Base-by-base conservation (phyloP, 2,888 invertebrate species). In the Heteromyza rotundicornis region DNA sequence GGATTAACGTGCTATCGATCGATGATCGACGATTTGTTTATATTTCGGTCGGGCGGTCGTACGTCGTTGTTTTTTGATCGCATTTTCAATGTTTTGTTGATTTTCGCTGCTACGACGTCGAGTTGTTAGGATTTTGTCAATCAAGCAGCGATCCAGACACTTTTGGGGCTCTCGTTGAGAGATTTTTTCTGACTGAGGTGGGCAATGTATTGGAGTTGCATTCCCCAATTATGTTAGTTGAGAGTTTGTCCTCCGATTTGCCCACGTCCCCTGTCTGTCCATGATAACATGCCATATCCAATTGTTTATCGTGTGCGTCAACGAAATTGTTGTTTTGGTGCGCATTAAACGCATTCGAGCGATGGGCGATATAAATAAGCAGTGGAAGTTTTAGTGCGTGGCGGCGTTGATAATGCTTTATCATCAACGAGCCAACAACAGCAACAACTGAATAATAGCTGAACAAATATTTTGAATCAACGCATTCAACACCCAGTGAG, bases 401-500 rank as follows among this genome's bases (percentile, higher is more conserved):
- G 27, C 16, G 14, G 27, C 16, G 63, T 59, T 63, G 65, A 67
- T 67, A 64, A 63, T 67, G 64, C 64, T 68, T 67, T 65, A 68
- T 67, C 65, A 67, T 62, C 63, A n/a, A n/a, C n/a, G 27, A 27
- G 27, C 27, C 10, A 27, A 27, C 27, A 58, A 51, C 12, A 44
- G 47, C 27, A 52, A 53, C 14, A 10, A 24, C 8, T 16, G 23
- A 12, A 17, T 24, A 61, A 47, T 64, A 59, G 62, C 66, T 64
- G 64, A 62, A 64, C 59, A 68, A 66, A 68, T 63, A 69, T 66
- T 66, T 69, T 65, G 67, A 69, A 68, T 64, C 44, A 64, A 68
- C 58, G 32, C 49, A 60, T 19, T 17, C 36, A 3, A 17, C 27
- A 23, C 40, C 10, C 8, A 40, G 40, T n/a, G 40, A 8, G n/a